phyloP scores from a whole-genome alignment of 2,797 vertebrate species.

The Myiothlypis chrysogaster region DNA sequence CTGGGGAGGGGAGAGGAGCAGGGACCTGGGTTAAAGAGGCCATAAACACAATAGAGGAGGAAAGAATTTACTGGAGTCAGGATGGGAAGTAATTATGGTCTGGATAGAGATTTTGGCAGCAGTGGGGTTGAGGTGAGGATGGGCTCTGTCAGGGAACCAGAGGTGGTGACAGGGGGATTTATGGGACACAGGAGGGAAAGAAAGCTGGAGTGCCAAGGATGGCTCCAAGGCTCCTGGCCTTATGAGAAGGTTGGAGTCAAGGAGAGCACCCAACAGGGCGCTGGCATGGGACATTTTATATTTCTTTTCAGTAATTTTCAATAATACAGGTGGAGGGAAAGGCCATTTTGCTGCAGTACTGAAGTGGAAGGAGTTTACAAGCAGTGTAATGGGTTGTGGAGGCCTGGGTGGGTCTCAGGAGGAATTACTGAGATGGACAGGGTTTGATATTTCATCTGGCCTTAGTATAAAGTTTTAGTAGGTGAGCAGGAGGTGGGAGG shows the following conservation, averaged over 20 bases:
- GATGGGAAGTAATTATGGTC: constrained; percentile 4
- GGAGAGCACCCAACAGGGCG: not conserved
- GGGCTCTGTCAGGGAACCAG: not conserved
- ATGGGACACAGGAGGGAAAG: not conserved
- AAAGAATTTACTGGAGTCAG: not conserved
- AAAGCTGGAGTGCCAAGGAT: not conserved
- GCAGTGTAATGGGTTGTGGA: not conserved
- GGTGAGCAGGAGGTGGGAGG: not conserved
- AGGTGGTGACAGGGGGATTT: constrained; percentile 1
- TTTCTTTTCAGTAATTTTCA: not conserved
- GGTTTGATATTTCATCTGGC: not conserved
- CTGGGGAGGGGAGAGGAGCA: not conserved
- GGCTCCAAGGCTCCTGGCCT: not conserved
- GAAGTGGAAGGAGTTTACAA: not conserved
- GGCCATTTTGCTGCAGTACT: not conserved
- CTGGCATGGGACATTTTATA: rapidly evolving
- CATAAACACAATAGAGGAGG: not conserved
- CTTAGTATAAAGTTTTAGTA: not conserved
- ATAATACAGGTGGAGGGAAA: not conserved
- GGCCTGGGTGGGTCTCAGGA: not conserved
- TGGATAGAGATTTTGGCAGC: not conserved
- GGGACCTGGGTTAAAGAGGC: not conserved
- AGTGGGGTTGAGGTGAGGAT: constrained; percentile 3
- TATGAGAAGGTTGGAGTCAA: not conserved
- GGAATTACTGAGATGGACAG: not conserved